Base-by-base conservation (phyloP, 2,888 invertebrate genomes). In the Leucoma salicis region DNA sequence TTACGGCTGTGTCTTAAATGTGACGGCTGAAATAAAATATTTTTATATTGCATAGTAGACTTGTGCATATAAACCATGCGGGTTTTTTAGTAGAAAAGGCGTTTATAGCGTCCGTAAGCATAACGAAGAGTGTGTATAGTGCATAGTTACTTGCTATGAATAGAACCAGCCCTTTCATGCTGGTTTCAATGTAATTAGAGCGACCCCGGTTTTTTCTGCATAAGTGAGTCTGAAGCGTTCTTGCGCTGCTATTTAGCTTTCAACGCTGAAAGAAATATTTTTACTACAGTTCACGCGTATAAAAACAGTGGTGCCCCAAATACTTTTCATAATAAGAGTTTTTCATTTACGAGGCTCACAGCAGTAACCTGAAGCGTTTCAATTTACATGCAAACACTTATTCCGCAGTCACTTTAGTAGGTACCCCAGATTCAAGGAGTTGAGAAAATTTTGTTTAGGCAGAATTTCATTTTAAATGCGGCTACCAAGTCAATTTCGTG, bases 171-270 rank as follows among this genome's bases (percentile, higher is more conserved):
- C 69, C 72, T 82, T 82, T 84, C 78, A 74, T 72, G 70, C 70
- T 73, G 66, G 65, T 75, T 79, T 78, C 82, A 79, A 81, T 82
- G 79, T 84, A 85, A 84, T 86, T 86, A 86, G 78, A 77, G 76
- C 79, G 65, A 63, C 74, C 64, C 66, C 63, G 60, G 72, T 67
- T 78, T 78, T 81, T 81, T 78, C 70, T 72, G 66, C 76, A 74
- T 76, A 78, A 82, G 79, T 81, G 75, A 69, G 69, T 72, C 76
- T 78, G 63, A 72, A 80, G 71, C 64, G 66, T 71, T 73, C 70
- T 65, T 66, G 63, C 64, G 53, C 63, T 64, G 57, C 66, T 74
- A 55, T 71, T 71, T 68, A 65, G 46, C 65, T 70, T 71, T 66
- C 57, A 63, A 42, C 36, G 45, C 42, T 39, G 29, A 37, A 43